Percentiles rank a stretch among this genome's conserved stretches.
These are phyloP conservation scores for Gorsachius magnificus DNA, from an alignment of 2,797 vertebrate genomes.

Conservation along the genomic window DNA sequence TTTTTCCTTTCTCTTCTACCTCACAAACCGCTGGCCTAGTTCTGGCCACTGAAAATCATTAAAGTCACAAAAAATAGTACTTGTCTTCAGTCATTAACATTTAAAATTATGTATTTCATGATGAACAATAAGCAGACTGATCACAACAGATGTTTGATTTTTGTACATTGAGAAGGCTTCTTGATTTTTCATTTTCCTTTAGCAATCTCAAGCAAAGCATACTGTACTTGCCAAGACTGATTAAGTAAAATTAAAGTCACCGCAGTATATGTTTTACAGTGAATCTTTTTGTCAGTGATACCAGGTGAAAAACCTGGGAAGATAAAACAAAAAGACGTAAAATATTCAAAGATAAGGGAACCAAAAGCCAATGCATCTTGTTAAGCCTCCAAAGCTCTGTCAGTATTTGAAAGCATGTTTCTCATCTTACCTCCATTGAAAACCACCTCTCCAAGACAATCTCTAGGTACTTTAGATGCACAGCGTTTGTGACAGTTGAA, in stretches of 20 bases:
- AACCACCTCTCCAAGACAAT: slow-evolving; percentile 94
- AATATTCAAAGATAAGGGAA: neutral
- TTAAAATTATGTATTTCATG: neutral
- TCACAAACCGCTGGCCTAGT: neutral
- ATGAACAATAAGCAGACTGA: neutral
- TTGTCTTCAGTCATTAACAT: neutral
- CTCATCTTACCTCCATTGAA: slow-evolving; percentile 90
- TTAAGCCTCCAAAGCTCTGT: neutral
- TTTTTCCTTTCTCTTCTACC: neutral
- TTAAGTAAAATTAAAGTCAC: neutral
- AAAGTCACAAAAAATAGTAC: neutral
- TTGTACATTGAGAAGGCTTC: neutral
- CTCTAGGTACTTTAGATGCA: slow-evolving; percentile 95
- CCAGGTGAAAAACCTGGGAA: neutral
- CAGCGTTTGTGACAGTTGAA: slow-evolving; percentile 98
- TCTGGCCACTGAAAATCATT: neutral
- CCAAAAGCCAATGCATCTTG: neutral
- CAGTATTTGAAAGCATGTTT: slow-evolving; percentile 5
- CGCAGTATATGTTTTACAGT: neutral
- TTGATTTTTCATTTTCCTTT: neutral
- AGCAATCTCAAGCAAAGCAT: neutral
- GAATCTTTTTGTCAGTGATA: neutral
- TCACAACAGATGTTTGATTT: neutral
- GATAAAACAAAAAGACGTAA: neutral
- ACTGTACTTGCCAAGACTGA: neutral